phyloP scores from a whole-genome alignment of 2,888 invertebrate genomes.

The Rambutsinella grinnellia region DNA sequence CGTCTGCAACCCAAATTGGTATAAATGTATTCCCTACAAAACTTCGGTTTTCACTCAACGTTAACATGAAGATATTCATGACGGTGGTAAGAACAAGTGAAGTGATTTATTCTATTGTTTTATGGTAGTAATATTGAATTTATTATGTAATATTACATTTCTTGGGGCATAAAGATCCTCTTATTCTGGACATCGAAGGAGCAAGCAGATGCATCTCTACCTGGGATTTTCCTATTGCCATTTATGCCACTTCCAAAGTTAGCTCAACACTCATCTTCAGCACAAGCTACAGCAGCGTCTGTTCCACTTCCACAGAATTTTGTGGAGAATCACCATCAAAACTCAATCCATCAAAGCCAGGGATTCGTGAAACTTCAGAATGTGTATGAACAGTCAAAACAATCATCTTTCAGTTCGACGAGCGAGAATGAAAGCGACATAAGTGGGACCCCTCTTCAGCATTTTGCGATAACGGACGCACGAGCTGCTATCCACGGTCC shows the following conservation, averaged over 20 bases:
- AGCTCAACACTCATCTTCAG: background rate
- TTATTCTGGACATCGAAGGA: constrained; percentile 8
- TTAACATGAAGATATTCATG: constrained; percentile 27
- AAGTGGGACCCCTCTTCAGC: background rate
- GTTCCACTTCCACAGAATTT: background rate
- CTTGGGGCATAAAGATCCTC: constrained; percentile 47
- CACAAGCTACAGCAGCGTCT: background rate
- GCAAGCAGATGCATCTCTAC: constrained; percentile 22
- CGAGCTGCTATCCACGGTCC: constrained; percentile 15
- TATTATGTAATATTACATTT: background rate
- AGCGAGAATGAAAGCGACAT: background rate
- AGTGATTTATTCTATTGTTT: too few relatives aligned
- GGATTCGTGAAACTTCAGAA: background rate
- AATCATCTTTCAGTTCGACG: background rate
- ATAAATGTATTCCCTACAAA: constrained; percentile 6
- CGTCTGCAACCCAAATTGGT: background rate
- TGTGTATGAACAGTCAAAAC: background rate
- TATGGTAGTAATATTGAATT: too few relatives aligned
- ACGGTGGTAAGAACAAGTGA: constrained; percentile 40
- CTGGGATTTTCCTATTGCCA: constrained; percentile 23
- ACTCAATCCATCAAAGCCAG: too few relatives aligned
- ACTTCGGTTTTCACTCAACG: background rate
- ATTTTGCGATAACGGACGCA: background rate
- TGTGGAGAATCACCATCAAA: background rate
- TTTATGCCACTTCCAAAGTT: constrained; percentile 20